Base-by-base conservation (phyloP, 2,888 invertebrate genomes). In the Neuroscelio doddi region DNA sequence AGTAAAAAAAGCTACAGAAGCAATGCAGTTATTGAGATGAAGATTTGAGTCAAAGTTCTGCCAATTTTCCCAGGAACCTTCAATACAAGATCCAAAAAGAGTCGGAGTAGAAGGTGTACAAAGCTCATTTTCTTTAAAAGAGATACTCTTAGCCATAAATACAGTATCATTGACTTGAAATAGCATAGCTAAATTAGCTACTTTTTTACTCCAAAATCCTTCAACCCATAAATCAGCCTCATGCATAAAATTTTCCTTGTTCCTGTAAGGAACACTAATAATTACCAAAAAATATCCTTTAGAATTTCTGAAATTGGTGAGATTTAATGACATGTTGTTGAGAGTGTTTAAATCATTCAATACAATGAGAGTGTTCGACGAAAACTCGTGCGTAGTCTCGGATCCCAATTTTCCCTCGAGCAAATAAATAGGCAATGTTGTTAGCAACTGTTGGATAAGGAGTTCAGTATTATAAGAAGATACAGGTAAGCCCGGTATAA, bases 101-200 rank as follows among this genome's bases (percentile, higher is more conserved):
- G 8, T 32, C 4, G 58, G 58, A 1, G 21, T 5, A 0, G 61
- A 49, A 12, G 62, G 58, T 10, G 44, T 17, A 9, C 62, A 64
- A 1, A 51, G 34, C 2, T 55, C 15, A 1, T 62, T 32, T 1
- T 46, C 27, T 15, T 62, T 51, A 26, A 52, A 68, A 0, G 58
- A 58, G 4, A 42, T 0, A 29, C 56, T 65, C 36, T 68, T 68
- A 1, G 56, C 49, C 64, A 68, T 59, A 9, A 55, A 53, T 16
- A 56, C 36, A 0, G 34, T 9, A 0, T 52, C 14, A 0, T 36
- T 17, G 5, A 59, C 34, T 3, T 56, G 49, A 36, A 41, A 63
- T 41, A 63, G 44, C 1, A 64, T 38, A n/a, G 42, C 56, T 0
- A 53, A 14, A 15, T 68, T 59, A 1, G 41, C 32, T 7, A 63